phyloP scores from a whole-genome alignment of 1,140 invertebrate species.

The Mesaphorura yosii region DNA sequence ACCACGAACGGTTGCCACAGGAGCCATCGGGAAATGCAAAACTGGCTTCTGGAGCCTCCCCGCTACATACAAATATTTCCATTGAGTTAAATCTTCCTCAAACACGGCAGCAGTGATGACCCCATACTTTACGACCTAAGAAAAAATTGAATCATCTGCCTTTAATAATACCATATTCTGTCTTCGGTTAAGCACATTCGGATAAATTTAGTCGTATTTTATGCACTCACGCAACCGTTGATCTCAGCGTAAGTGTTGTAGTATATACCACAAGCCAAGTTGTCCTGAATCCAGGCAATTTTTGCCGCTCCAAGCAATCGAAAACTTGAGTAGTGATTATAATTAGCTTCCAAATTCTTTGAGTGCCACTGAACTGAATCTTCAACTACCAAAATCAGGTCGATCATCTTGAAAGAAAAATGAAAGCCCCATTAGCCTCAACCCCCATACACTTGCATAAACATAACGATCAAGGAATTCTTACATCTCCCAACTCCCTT shows the following conservation, averaged over 20 bases:
- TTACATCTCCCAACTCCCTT: too few relatives aligned
- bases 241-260: constrained; percentile 78
- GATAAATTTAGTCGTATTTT: neutral
- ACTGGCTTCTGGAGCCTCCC: constrained; percentile 96
- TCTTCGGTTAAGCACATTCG: constrained; percentile 31
- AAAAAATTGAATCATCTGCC: neutral
- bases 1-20: too few relatives aligned
- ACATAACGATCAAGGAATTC: too few relatives aligned
- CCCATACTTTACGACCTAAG: constrained; percentile 74
- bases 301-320: constrained; percentile 58
- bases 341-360: constrained; percentile 70
- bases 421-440: neutral
- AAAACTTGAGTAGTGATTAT: constrained; percentile 75
- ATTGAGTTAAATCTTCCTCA: constrained; percentile 79
- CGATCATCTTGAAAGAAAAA: constrained; percentile 59
- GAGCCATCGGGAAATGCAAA: constrained; percentile 39
- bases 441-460: neutral
- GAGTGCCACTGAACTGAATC: constrained; percentile 72
- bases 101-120: constrained; percentile 71
- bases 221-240: constrained; percentile 46
- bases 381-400: constrained; percentile 83
- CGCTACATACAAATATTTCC: constrained; percentile 84
- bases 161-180: neutral
- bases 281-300: constrained; percentile 65
- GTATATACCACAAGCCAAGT: constrained; percentile 77